Evolutionary conservation across 2,797 vertebrate species (phyloP).

Genomic region (Crax fasciolata): DNA sequence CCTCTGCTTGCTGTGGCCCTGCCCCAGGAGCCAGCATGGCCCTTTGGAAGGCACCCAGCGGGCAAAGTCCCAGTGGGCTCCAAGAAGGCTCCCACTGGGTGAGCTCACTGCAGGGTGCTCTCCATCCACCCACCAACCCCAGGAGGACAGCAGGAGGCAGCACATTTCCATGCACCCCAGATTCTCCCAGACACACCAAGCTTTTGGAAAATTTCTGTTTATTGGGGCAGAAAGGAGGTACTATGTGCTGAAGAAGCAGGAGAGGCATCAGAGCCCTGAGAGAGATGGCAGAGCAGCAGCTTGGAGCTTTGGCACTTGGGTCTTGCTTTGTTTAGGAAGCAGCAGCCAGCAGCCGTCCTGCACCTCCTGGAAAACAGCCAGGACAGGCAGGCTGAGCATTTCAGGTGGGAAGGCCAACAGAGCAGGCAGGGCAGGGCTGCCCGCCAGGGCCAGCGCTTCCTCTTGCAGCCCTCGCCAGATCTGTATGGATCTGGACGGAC

Average conservation of each 20-base stretch:
- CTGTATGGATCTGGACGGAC: neutral
- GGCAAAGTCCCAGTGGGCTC: neutral
- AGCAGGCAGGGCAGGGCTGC: neutral
- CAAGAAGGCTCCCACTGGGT: neutral
- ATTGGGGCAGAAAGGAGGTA: constrained; percentile 26
- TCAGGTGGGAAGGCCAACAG: neutral
- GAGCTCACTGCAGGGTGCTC: neutral
- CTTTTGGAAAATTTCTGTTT: neutral
- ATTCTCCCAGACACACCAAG: neutral
- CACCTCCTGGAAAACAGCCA: neutral
- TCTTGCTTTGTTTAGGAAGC: neutral
- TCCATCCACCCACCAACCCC: neutral
- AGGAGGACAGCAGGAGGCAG: neutral
- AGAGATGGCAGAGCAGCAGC: neutral
- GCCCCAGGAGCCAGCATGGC: neutral
- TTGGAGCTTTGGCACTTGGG: neutral
- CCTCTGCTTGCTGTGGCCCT: neutral
- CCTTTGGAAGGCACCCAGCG: neutral
- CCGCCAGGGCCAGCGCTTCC: too few species aligned
- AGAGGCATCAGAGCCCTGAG: neutral
- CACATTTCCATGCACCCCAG: neutral
- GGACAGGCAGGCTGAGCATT: neutral
- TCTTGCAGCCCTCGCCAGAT: accelerated
- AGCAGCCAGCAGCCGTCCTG: accelerated
- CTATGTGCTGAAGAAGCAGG: neutral